Conservation (phyloP, 1,140 invertebrate species). For the Eueides isabella region DNA sequence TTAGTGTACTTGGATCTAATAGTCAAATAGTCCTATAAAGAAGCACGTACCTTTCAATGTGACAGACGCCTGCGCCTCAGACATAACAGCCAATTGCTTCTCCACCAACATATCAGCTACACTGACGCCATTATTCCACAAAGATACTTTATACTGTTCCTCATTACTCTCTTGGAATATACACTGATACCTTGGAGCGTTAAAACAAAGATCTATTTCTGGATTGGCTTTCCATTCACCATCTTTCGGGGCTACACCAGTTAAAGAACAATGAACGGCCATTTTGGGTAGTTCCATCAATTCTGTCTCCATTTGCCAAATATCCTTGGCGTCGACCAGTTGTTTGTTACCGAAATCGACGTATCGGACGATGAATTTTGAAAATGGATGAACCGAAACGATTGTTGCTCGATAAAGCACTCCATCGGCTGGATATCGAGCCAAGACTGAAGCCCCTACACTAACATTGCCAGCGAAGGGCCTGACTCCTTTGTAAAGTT, state of each 20-base stretch:
- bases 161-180: conserved; percentile 77
- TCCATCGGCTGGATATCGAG: conserved; percentile 86
- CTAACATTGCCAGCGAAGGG: conserved; percentile 69
- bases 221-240: conserved; percentile 82
- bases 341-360: conserved; percentile 89
- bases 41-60: conserved; percentile 65
- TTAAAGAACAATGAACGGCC: conserved; percentile 86
- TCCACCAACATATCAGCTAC: conserved; percentile 70
- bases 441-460: conserved; percentile 85
- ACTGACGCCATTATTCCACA: conserved; percentile 75
- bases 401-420: conserved; percentile 87
- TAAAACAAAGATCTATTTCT: conserved; percentile 83
- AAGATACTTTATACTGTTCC: conserved; percentile 80
- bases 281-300: conserved; percentile 87
- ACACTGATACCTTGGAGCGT: conserved; percentile 82
- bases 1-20: too few relatives aligned
- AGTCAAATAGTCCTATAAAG: too few relatives aligned
- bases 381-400: conserved; percentile 79
- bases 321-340: conserved; percentile 82
- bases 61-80: conserved; percentile 68
- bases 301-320: conserved; percentile 86
- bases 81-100: conserved; percentile 61
- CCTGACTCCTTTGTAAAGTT: conserved; percentile 83
- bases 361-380: conserved; percentile 85
- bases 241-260: conserved; percentile 81